Evolutionary conservation across 2,113 vertebrate genomes (phyloP).

Genomic region (Meleagris gallopavo): DNA sequence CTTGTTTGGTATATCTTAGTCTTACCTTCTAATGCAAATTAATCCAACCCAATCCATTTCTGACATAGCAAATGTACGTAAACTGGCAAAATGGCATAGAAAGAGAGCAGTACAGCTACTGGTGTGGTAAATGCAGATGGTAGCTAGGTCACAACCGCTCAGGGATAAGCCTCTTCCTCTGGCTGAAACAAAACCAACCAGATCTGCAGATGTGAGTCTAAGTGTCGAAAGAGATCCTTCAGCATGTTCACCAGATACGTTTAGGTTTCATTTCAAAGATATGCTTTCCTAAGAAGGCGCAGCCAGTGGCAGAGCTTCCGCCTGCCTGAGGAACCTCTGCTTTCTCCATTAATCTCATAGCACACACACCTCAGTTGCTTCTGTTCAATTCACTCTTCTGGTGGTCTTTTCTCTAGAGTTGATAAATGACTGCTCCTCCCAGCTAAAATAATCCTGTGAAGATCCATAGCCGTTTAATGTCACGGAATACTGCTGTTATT

Average conservation of each 20-base stretch:
- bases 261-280: not conserved
- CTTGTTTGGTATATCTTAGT: not conserved
- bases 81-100: not conserved
- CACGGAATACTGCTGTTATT: not conserved
- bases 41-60: not conserved
- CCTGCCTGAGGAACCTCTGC: not conserved
- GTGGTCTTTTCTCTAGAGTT: not conserved
- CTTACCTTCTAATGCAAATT: not conserved
- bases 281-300: not conserved
- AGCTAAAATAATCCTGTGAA: not conserved
- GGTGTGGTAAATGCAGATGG: not conserved
- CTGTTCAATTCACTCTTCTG: not conserved
- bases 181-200: not conserved
- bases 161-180: not conserved
- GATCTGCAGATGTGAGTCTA: not conserved
- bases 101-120: rapidly evolving
- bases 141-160: not conserved
- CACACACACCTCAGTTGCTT: not conserved
- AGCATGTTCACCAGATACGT: not conserved
- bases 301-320: not conserved
- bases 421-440: not conserved
- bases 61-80: not conserved
- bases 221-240: not conserved
- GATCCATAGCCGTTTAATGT: slow-evolving; percentile 1
- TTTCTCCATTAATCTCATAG: not conserved